These are phyloP conservation scores for Cirrhinus mrigala DNA, from an alignment of 2,797 vertebrate species.

Conservation along the genomic window DNA sequence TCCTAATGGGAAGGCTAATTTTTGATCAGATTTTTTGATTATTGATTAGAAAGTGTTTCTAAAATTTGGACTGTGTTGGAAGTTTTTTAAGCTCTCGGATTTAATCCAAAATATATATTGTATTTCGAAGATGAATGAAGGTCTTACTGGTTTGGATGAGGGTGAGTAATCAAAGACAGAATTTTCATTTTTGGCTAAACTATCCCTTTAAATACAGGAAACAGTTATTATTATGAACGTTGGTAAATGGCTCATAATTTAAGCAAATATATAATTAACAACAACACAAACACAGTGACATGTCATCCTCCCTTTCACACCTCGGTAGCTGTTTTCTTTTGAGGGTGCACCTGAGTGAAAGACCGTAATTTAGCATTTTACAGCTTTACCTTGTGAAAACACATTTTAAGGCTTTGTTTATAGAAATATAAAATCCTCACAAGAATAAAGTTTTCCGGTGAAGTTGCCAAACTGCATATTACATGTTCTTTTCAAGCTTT, in stretches of 20 bases:
- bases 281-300: constrained; percentile 1
- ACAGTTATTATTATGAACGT: not conserved
- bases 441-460: not conserved
- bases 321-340: not conserved
- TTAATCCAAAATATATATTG: no score
- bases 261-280: not conserved
- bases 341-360: not conserved
- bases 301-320: not conserved
- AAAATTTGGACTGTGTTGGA: no score
- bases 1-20: no score
- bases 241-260: not conserved
- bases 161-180: no score
- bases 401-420: constrained; percentile 18
- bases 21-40: no score
- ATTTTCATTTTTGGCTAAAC: no score
- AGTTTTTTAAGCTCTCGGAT: no score
- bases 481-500: not conserved
- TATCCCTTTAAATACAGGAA: not conserved
- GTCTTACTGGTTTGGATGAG: no score
- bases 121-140: no score
- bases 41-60: no score
- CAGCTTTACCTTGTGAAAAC: not conserved
- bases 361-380: constrained; percentile 12
- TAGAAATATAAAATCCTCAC: not conserved
- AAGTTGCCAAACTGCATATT: not conserved